Evolutionary conservation across 30 jellyfish, hydroid and myxozoan genomes (phyloP).

Genomic region (Cassiopea xamachana): DNA sequence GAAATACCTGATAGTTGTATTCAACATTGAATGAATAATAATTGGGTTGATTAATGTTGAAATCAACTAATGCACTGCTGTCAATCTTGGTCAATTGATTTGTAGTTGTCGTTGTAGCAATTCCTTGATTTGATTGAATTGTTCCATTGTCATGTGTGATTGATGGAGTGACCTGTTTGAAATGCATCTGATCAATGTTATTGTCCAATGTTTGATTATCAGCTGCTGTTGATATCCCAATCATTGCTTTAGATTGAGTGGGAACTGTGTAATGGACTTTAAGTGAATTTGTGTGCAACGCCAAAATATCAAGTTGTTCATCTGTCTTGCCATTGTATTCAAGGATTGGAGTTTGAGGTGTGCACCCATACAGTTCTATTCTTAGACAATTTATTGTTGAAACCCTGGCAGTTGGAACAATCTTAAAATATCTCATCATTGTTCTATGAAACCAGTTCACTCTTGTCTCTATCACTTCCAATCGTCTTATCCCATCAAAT

Average conservation of each 20-base stretch:
- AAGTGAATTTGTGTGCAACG: not conserved
- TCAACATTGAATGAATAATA: not conserved
- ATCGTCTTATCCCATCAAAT: not conserved
- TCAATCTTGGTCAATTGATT: not conserved
- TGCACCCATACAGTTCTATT: constrained; percentile 63
- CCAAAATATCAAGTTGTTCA: not conserved
- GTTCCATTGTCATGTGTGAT: constrained; percentile 9
- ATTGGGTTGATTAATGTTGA: not conserved
- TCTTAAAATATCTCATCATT: constrained; percentile 24
- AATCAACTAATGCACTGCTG: not conserved
- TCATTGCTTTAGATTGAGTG: not conserved
- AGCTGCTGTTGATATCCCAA: constrained; percentile 20
- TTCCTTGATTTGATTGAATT: not conserved
- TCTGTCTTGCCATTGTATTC: not conserved
- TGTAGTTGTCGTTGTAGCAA: not conserved
- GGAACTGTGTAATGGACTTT: not conserved
- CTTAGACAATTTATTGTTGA: constrained; percentile 21
- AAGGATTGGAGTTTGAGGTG: constrained; percentile 23
- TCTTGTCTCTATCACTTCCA: not conserved
- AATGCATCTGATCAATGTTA: not conserved
- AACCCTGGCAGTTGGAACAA: constrained; percentile 21
- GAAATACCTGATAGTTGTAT: not conserved
- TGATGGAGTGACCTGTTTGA: not conserved
- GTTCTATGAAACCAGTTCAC: constrained; percentile 45
- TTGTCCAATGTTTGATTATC: not conserved